Percentiles rank a stretch among this genome's conserved stretches.
Evolutionary conservation across 1,140 invertebrate species (phyloP).

Genomic region (Microplitis demolitor): DNA sequence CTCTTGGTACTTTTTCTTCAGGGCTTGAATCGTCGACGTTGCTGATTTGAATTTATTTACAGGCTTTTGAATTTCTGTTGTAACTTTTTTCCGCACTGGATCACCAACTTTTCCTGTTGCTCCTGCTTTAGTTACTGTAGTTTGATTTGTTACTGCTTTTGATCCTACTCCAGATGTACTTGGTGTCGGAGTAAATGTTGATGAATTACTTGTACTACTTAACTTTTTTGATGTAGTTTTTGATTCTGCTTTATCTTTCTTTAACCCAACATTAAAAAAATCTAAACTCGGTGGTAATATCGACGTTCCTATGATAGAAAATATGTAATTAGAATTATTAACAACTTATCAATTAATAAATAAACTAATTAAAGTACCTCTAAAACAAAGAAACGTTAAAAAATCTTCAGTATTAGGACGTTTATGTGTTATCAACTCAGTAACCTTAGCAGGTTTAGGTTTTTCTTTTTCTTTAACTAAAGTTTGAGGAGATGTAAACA

Average conservation of each 20-base stretch:
- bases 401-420: constrained; percentile 90
- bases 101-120: constrained; percentile 37
- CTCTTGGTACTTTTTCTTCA: constrained; percentile 71
- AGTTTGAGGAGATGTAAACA: constrained; percentile 54
- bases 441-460: constrained; percentile 56
- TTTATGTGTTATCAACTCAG: constrained; percentile 69
- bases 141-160: constrained; percentile 32
- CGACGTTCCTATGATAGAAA: constrained; percentile 65
- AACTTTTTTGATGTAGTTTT: constrained; percentile 38
- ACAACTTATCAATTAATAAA: background rate
- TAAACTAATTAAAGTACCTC: constrained; percentile 64
- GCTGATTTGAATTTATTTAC: constrained; percentile 48
- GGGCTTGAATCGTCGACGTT: constrained; percentile 64
- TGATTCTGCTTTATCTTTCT: constrained; percentile 50
- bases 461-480: constrained; percentile 68
- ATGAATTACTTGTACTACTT: constrained; percentile 9
- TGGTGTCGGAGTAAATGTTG: constrained; percentile 22
- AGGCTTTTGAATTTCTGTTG: constrained; percentile 36
- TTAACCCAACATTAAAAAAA: constrained; percentile 69
- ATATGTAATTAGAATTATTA: constrained; percentile 13
- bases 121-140: constrained; percentile 40
- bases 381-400: constrained; percentile 85
- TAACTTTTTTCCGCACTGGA: constrained; percentile 38
- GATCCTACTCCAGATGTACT: background rate
- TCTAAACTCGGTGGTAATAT: constrained; percentile 76